Conservation (phyloP, 2,797 vertebrate genomes). For the Eulemur albifrons region DNA sequence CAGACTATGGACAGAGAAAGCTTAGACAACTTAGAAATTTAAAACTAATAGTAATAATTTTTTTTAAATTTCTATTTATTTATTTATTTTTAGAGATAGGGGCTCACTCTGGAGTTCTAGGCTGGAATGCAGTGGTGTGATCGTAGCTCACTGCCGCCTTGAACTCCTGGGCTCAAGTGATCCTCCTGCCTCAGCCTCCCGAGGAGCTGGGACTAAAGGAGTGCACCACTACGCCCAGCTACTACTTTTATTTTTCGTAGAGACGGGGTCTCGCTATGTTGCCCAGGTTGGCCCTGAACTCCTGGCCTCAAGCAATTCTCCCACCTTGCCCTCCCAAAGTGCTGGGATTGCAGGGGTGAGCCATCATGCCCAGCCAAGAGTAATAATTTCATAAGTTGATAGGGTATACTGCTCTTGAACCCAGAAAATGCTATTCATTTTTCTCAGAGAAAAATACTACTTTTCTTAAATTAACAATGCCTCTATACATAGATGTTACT, state of each 20-base stretch:
- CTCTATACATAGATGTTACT: not conserved
- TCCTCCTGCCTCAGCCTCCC: not conserved
- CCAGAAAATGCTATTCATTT: slow-evolving; percentile 8
- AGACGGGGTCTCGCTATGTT: not conserved
- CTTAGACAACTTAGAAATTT: not conserved
- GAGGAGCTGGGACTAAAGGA: not conserved
- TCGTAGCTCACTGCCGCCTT: not conserved
- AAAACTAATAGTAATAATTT: not conserved
- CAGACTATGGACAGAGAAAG: not conserved
- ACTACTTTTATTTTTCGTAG: not conserved
- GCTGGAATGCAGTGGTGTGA: not conserved
- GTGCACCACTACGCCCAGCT: not conserved
- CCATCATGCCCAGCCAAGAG: not conserved
- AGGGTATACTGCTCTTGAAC: not conserved
- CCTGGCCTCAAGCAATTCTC: not conserved
- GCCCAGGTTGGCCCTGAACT: not conserved
- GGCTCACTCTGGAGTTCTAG: not conserved
- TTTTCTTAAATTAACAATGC: slow-evolving; percentile 15
- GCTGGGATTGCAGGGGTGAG: not conserved
- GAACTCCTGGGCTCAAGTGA: not conserved
- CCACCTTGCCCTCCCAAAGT: not conserved
- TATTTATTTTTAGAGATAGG: not conserved
- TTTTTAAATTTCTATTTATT: not conserved
- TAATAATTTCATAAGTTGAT: not conserved
- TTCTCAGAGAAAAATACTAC: not conserved